phyloP scores from a whole-genome alignment of 2,113 vertebrate genomes.

The Rhinoderma darwinii region DNA sequence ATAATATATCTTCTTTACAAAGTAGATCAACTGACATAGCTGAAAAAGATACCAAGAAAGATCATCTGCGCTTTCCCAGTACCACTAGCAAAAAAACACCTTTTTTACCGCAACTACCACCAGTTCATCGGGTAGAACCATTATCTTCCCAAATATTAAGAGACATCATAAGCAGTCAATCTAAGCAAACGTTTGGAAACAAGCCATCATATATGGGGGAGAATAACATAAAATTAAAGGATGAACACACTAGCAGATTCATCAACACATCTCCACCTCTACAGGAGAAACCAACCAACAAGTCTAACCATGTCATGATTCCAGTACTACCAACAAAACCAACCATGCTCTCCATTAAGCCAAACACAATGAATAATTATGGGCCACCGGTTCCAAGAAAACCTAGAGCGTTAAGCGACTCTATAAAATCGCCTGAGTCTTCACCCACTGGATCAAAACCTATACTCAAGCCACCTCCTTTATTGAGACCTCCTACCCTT shows the following conservation, averaged over 20 bases:
- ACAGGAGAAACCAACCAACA: conserved; percentile 65
- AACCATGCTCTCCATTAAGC: not conserved
- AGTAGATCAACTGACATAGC: not conserved
- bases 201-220: not conserved
- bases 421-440: conserved; percentile 55
- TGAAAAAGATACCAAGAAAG: not conserved
- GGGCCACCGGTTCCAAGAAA: conserved; percentile 69
- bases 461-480: conserved; percentile 61
- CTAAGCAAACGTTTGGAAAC: not conserved
- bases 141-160: not conserved
- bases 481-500: conserved; percentile 70
- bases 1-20: conserved; percentile 58
- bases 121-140: not conserved
- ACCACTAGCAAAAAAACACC: not conserved
- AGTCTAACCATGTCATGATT: conserved; percentile 59
- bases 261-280: conserved; percentile 59
- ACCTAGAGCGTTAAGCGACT: conserved; percentile 60
- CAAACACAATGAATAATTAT: not conserved
- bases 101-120: not conserved
- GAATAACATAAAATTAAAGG: not conserved
- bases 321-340: conserved; percentile 69
- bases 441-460: conserved; percentile 58
- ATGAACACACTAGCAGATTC: conserved; percentile 62
- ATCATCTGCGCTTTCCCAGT: too few species aligned
- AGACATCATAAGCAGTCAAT: not conserved